Base-by-base conservation (phyloP, 2,888 invertebrate species). In the Cabera pusaria region DNA sequence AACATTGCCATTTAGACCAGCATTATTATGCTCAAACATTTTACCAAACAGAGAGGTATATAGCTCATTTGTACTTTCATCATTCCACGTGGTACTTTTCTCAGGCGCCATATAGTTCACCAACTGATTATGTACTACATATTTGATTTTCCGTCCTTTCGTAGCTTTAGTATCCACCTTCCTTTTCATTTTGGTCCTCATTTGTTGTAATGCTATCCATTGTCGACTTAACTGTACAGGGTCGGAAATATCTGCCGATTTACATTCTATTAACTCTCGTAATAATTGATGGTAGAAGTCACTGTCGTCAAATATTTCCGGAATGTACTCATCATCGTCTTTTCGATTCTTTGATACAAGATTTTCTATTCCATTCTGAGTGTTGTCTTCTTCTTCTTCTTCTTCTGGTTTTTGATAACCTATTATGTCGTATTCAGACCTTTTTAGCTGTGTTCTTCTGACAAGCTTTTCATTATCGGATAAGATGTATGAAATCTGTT, bases 281-380 rank as follows among this genome's bases (percentile, higher is more conserved):
- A 99, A 83, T 34, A 98, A 88, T 63, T 97, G 96, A 76, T 98
- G 98, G 78, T 99, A 99, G 75, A 99, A 99, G 72, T 99, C 99
- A 61, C 95, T 96, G 68, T 99, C 99, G 74, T 99, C 98, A 83
- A 97, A 99, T 61, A 98, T 95, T 82, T 98, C 96, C 0, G 90
- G 64, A 63, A 96, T 93, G 49, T 93, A 92, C 55, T 93, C 92
- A 52, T 92, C 91, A 40, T 81, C 67, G 28, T 87, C 80, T 52
- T 79, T 79, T n/a, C 82, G 64, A 28, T 71, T 66, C 51, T 55
- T 73, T 7, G 49, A 60, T 1, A 61, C 50, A 0, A 56, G 59
- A 35, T 72, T 76, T 51, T 72, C 72, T 7, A 46, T 42, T 1
- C 43, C 58, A 47, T 64, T 63, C 18, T 54, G 35, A n/a, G n/a